A percentile compares a stretch with the other conserved stretches of the same genome.
phyloP scores from a whole-genome alignment of 2,797 vertebrate genomes.

The Danio albolineatus region DNA sequence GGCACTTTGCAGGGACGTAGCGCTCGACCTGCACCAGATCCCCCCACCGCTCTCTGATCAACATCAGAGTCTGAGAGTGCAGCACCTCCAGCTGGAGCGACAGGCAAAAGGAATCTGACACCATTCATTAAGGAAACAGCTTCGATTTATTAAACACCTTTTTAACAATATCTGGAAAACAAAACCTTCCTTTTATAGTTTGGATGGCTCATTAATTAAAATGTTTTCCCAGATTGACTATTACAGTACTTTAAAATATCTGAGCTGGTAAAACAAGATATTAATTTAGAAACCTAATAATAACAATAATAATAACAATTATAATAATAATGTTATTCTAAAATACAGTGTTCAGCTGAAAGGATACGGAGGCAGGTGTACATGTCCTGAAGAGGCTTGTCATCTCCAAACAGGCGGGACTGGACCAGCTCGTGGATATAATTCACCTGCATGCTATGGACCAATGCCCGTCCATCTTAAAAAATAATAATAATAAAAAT shows the following conservation, averaged over 20 bases:
- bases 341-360: conserved; percentile 48
- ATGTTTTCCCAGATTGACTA: background rate
- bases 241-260: background rate
- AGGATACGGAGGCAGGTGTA: conserved; percentile 99
- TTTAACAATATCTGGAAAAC: background rate
- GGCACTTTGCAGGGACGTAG: conserved; percentile 94
- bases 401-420: conserved; percentile 96
- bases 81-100: conserved; percentile 97
- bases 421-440: conserved; percentile 98
- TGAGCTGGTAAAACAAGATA: background rate
- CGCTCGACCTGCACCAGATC: conserved; percentile 98
- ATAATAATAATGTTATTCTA: too few species aligned
- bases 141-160: background rate
- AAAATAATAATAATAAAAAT: background rate
- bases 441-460: conserved; percentile 97
- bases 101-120: conserved; percentile 95
- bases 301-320: too few species aligned
- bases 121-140: conserved; percentile 79
- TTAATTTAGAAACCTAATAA: background rate
- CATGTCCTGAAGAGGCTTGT: conserved; percentile 99
- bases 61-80: conserved; percentile 97
- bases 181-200: background rate
- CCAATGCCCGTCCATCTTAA: conserved; percentile 92
- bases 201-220: background rate
- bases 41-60: conserved; percentile 97